A percentile compares a stretch with the other conserved stretches of the same genome.
Evolutionary conservation across 2,888 invertebrate genomes (phyloP).

Genomic region (Lithosia quadra): DNA sequence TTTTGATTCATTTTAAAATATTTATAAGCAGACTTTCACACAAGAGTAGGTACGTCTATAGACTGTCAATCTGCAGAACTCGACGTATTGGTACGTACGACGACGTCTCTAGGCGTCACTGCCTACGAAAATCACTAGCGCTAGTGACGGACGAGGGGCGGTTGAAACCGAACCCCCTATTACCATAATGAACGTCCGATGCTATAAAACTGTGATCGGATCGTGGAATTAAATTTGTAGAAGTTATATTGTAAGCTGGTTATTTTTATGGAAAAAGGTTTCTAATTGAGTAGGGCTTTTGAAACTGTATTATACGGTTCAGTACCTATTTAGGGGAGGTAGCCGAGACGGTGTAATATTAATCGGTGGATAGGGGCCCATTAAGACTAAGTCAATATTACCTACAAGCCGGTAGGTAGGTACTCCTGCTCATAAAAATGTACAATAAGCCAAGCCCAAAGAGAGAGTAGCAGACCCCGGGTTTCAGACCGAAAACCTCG

Average conservation of each 20-base stretch:
- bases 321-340: neutral
- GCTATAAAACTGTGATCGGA: constrained; percentile 72
- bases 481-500: too few species aligned
- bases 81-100: constrained; percentile 1
- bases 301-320: neutral
- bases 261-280: neutral
- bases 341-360: neutral
- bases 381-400: neutral
- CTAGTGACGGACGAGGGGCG: constrained; percentile 53
- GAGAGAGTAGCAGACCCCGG: too few species aligned
- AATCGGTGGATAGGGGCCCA: neutral
- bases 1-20: neutral
- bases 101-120: constrained; percentile 37
- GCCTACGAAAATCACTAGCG: constrained; percentile 58
- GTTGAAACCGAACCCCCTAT: constrained; percentile 74
- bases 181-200: constrained; percentile 78
- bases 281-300: neutral
- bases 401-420: too few species aligned
- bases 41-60: neutral
- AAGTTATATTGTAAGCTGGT: neutral
- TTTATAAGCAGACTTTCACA: neutral
- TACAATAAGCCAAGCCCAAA: too few species aligned
- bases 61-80: neutral
- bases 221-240: constrained; percentile 38
- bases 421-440: too few species aligned